Conservation (phyloP, 2,797 vertebrate genomes). For the Anabas testudineus region DNA sequence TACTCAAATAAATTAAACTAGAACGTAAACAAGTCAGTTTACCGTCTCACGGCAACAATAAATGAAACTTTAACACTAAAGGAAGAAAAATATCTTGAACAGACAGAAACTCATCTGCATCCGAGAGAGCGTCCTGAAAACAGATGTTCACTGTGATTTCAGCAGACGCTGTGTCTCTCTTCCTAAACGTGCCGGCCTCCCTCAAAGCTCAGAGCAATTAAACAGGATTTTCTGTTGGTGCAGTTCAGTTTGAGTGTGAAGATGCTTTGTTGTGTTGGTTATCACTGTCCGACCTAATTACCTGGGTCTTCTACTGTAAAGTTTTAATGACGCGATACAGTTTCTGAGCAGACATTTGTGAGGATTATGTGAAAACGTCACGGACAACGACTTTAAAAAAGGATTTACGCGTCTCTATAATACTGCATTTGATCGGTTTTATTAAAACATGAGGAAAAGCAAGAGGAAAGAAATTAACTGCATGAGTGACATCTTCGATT, state of each 20-base stretch:
- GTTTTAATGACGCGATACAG: neutral
- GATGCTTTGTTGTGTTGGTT: neutral
- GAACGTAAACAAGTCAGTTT: too few species aligned
- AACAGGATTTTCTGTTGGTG: slow-evolving; percentile 14
- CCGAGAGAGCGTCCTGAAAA: slow-evolving; percentile 16
- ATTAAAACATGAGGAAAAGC: neutral
- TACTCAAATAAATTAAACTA: too few species aligned
- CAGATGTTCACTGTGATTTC: slow-evolving; percentile 42
- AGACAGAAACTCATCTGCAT: neutral
- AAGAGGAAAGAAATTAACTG: too few species aligned
- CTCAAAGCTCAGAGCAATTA: slow-evolving; percentile 23
- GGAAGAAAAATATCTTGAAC: neutral
- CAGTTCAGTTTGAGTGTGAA: slow-evolving; percentile 21
- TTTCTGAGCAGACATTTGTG: neutral
- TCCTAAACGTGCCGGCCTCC: slow-evolving; percentile 5
- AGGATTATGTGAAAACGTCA: neutral
- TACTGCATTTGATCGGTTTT: neutral
- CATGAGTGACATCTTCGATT: too few species aligned
- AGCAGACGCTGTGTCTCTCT: slow-evolving; percentile 6
- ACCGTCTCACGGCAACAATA: too few species aligned
- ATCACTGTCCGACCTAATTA: neutral
- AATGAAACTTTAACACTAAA: neutral
- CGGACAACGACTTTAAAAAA: neutral
- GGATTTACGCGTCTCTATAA: neutral
- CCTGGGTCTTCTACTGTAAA: neutral